phyloP scores from a whole-genome alignment of 2,888 invertebrate species.

The Lithophane socia region DNA sequence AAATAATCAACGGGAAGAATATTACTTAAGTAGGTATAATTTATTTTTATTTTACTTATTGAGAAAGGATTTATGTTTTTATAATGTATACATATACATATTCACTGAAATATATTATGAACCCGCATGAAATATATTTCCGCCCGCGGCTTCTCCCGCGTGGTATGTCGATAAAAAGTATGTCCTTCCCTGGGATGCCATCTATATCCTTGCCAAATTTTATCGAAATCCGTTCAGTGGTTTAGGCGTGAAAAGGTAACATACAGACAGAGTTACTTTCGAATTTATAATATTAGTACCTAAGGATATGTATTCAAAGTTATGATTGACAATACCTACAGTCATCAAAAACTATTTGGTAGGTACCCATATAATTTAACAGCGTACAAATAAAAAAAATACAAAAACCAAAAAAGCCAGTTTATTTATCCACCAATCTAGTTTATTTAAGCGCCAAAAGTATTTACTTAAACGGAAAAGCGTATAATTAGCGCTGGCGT shows the following conservation, averaged over 20 bases:
- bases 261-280: too few relatives aligned
- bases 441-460: slow-evolving; percentile 37
- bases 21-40: not conserved
- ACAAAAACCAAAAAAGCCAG: not conserved
- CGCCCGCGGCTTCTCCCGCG: too few relatives aligned
- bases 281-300: too few relatives aligned
- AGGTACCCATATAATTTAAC: not conserved
- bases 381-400: slow-evolving; percentile 2
- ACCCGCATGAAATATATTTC: too few relatives aligned
- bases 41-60: not conserved
- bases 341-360: not conserved
- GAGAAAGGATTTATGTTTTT: not conserved
- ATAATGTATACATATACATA: not conserved
- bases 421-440: slow-evolving; percentile 31
- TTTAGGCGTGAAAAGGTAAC: too few relatives aligned
- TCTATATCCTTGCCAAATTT: too few relatives aligned
- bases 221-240: too few relatives aligned
- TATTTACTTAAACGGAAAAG: slow-evolving; percentile 52
- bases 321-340: not conserved
- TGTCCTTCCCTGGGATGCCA: too few relatives aligned
- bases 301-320: not conserved
- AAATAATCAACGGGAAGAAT: slow-evolving; percentile 7
- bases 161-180: too few relatives aligned
- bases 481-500: slow-evolving; percentile 55
- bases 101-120: not conserved